phyloP scores from a whole-genome alignment of 2,888 invertebrate species.

The Tethea ocularis region DNA sequence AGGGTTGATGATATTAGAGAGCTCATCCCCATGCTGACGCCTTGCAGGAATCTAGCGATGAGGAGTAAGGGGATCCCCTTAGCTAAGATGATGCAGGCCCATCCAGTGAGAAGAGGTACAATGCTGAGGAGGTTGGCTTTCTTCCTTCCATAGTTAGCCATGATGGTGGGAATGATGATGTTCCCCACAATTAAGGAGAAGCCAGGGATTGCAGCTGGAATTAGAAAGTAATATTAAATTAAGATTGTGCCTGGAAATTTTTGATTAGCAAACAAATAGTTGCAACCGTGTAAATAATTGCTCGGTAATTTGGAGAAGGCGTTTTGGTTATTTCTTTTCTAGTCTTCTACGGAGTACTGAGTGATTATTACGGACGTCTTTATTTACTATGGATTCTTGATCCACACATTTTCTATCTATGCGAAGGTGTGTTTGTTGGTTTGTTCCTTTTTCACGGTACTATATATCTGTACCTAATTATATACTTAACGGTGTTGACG shows the following conservation, averaged over 20 bases:
- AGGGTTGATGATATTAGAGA: constrained; percentile 66
- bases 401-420: no score
- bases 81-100: constrained; percentile 73
- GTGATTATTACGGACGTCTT: no score
- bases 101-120: constrained; percentile 75
- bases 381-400: no score
- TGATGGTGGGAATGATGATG: constrained; percentile 63
- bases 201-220: constrained; percentile 64
- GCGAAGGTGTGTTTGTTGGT: no score
- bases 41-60: constrained; percentile 55
- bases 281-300: no score
- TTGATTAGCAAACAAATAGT: no score
- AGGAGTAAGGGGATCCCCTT: constrained; percentile 55
- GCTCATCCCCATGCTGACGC: constrained; percentile 64
- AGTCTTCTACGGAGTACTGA: no score
- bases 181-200: constrained; percentile 61
- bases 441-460: no score
- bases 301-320: no score
- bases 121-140: constrained; percentile 73
- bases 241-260: background rate
- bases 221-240: constrained; percentile 8
- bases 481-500: no score
- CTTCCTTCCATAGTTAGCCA: constrained; percentile 82
- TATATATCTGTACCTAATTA: no score
- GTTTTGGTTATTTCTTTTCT: no score